phyloP scores from a whole-genome alignment of 2,797 vertebrate species.

The Melanotaenia nigrans region DNA sequence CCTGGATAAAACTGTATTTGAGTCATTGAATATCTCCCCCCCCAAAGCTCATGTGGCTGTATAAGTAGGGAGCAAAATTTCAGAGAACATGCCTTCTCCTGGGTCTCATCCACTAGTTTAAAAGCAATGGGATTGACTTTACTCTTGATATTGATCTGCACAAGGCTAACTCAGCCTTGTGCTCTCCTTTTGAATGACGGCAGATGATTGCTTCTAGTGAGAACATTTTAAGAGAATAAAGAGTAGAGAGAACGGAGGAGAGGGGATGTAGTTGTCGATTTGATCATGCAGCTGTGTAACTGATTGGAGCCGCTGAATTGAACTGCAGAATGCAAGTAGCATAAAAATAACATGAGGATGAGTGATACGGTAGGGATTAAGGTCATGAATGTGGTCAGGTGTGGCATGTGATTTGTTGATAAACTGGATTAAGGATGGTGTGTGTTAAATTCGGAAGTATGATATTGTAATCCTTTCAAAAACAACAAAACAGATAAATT shows the following conservation, averaged over 20 bases:
- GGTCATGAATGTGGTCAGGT: conserved; percentile 69
- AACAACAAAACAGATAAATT: conserved; percentile 54
- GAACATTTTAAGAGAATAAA: conserved; percentile 59
- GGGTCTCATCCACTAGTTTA: conserved; percentile 53
- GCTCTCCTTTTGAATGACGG: conserved; percentile 54
- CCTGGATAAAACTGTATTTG: conserved; percentile 5
- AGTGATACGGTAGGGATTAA: conserved; percentile 72
- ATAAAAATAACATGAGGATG: conserved; percentile 33
- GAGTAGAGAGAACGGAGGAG: conserved; percentile 20
- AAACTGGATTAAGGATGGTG: conserved; percentile 73
- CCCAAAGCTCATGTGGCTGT: conserved; percentile 7
- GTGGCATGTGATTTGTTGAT: conserved; percentile 69
- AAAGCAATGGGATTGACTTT: conserved; percentile 54
- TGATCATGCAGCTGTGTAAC: conserved; percentile 50
- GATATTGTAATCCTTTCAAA: conserved; percentile 63
- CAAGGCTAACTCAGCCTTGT: conserved; percentile 52
- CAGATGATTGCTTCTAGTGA: conserved; percentile 59
- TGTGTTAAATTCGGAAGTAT: conserved; percentile 54
- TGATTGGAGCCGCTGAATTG: conserved; percentile 44
- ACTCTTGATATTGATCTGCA: conserved; percentile 62
- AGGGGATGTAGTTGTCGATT: conserved; percentile 28
- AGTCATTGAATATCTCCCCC: conserved; percentile 11
- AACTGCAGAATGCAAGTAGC: conserved; percentile 42
- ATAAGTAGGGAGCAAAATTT: conserved; percentile 19
- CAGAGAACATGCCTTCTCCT: conserved; percentile 24